phyloP scores from a whole-genome alignment of 2,888 invertebrate genomes.

The Drosophila subquinaria region DNA sequence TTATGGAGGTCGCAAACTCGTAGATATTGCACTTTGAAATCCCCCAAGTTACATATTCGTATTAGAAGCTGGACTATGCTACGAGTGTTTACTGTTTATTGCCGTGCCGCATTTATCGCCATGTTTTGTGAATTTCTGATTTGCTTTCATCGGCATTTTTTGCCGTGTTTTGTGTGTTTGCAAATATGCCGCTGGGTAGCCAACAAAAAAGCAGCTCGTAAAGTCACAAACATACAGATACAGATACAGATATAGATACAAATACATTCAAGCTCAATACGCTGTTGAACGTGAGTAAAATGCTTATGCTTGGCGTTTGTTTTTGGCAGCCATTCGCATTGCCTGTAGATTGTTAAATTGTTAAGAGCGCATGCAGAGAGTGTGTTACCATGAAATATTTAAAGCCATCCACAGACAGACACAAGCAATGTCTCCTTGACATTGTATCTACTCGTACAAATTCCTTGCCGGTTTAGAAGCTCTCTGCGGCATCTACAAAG shows the following conservation, averaged over 20 bases:
- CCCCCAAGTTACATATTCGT: neutral
- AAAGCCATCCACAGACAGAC: slow-evolving; percentile 9
- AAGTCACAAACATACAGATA: slow-evolving; percentile 4
- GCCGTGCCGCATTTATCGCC: slow-evolving; percentile 31
- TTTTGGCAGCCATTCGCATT: slow-evolving; percentile 24
- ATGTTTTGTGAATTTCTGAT: slow-evolving; percentile 72
- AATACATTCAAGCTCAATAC: slow-evolving; percentile 25
- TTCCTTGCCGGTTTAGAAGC: slow-evolving; percentile 57
- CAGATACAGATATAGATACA: slow-evolving; percentile 1
- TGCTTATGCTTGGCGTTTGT: slow-evolving; percentile 32
- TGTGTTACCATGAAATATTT: slow-evolving; percentile 31
- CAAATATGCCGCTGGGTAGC: slow-evolving; percentile 15
- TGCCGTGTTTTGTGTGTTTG: slow-evolving; percentile 28
- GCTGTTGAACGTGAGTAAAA: slow-evolving; percentile 63
- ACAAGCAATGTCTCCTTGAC: slow-evolving; percentile 49
- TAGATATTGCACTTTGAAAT: slow-evolving; percentile 16
- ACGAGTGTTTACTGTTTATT: slow-evolving; percentile 19
- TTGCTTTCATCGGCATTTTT: slow-evolving; percentile 50
- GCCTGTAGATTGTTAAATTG: slow-evolving; percentile 30
- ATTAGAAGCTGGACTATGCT: slow-evolving; percentile 9
- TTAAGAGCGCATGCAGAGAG: slow-evolving; percentile 25
- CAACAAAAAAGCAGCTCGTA: slow-evolving; percentile 11
- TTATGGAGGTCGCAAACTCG: neutral
- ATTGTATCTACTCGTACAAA: slow-evolving; percentile 50
- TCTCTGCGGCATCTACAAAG: slow-evolving; percentile 49